Conservation (phyloP, 2,888 invertebrate species). For the Baronia brevicornis region DNA sequence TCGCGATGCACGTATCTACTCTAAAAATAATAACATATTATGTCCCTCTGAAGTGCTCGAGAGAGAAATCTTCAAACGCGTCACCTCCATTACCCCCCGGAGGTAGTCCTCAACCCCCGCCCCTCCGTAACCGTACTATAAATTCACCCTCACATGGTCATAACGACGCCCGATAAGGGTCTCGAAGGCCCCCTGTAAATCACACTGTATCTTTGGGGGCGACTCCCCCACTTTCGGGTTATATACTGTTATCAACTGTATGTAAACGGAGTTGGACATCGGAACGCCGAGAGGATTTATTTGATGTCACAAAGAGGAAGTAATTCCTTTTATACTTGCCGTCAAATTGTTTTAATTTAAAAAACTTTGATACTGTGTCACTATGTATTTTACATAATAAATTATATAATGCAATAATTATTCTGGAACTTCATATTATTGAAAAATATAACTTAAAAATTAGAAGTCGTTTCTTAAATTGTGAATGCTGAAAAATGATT, state of each 20-base stretch:
- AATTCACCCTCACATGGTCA: slow-evolving; percentile 74
- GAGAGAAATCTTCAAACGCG: slow-evolving; percentile 43
- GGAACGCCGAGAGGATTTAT: slow-evolving; percentile 19
- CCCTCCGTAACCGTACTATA: slow-evolving; percentile 50
- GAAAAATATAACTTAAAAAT: too few relatives aligned
- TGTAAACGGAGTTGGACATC: slow-evolving; percentile 48
- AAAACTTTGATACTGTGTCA: too few relatives aligned
- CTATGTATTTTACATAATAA: too few relatives aligned
- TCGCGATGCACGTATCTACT: slow-evolving; percentile 32
- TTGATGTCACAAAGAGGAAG: slow-evolving; percentile 9
- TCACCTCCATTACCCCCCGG: slow-evolving; percentile 38
- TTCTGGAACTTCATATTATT: too few relatives aligned
- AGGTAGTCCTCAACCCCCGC: slow-evolving; percentile 26
- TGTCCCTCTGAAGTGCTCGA: slow-evolving; percentile 58
- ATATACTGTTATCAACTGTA: slow-evolving; percentile 31
- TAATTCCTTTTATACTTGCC: slow-evolving; percentile 11
- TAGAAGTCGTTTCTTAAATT: too few relatives aligned
- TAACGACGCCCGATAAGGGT: slow-evolving; percentile 73
- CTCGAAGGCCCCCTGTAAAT: slow-evolving; percentile 68
- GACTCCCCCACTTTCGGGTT: slow-evolving; percentile 48
- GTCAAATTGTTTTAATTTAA: slow-evolving; percentile 13
- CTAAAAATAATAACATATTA: slow-evolving; percentile 69
- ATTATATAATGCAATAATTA: too few relatives aligned
- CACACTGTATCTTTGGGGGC: slow-evolving; percentile 67
- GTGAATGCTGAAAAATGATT: too few relatives aligned